Percentiles rank a stretch among this genome's conserved stretches.
Evolutionary conservation across 2,797 vertebrate species (phyloP).

Genomic region (Brotogeris chrysoptera): DNA sequence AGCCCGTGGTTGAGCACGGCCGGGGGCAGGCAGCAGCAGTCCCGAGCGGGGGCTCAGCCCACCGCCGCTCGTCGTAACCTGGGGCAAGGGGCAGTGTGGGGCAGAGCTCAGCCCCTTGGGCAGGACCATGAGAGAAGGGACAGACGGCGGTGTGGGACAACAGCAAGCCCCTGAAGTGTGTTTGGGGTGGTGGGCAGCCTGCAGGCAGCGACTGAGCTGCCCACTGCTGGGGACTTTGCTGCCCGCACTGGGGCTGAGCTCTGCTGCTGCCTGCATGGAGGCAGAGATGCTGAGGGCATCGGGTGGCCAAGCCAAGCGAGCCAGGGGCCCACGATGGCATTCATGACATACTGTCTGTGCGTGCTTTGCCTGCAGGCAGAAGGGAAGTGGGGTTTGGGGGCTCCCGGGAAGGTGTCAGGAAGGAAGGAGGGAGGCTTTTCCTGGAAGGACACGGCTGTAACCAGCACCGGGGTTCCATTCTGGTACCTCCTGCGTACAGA

Average conservation of each 20-base stretch:
- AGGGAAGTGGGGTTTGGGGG: not conserved
- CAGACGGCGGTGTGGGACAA: accelerated
- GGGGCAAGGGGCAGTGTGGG: accelerated
- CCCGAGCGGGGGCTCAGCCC: not conserved
- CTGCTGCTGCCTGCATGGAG: accelerated
- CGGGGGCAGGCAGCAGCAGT: not conserved
- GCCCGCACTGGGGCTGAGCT: accelerated
- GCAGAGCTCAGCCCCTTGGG: not conserved
- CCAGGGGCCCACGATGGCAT: accelerated
- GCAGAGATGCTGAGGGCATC: accelerated
- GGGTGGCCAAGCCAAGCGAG: accelerated
- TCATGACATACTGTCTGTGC: accelerated
- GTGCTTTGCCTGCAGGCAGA: not conserved
- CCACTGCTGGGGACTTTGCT: accelerated
- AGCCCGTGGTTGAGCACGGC: not conserved
- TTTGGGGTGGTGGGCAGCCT: not conserved
- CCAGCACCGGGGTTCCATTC: accelerated
- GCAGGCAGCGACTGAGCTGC: not conserved
- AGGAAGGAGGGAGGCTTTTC: not conserved
- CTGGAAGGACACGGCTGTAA: not conserved
- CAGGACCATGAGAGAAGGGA: accelerated
- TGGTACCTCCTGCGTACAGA: not conserved
- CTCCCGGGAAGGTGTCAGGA: accelerated
- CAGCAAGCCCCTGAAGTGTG: not conserved
- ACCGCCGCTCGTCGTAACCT: accelerated